Base-by-base conservation (phyloP, 1,140 invertebrate species). In the Drosophila micromelanica region DNA sequence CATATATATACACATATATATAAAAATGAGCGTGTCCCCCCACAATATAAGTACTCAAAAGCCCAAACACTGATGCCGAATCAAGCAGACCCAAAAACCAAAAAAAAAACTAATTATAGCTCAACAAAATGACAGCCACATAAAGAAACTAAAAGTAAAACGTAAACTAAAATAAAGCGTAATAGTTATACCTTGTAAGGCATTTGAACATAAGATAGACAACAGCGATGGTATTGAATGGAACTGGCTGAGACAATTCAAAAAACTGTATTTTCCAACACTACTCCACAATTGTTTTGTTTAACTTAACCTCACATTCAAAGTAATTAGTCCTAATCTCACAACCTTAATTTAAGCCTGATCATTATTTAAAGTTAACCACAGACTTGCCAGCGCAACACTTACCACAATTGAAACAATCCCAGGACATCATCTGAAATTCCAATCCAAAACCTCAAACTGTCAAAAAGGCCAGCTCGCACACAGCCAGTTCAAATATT, bases 141-240 rank as follows among this genome's bases (percentile, higher is more conserved):
- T 49, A 52, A 76, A 69, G 40, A 62, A 71, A 76, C 15, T 65
- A 76, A 67, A 65, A 46, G 32, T 69, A 69, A 56, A 55, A 38
- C 57, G 51, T 70, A 73, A 71, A 45, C 60, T 80, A 73, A 64
- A 56, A 43, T 67, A 75, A 75, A 71, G 45, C 68, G 46, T 75
- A 64, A 48, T 60, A 54, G 42, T 49, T 54, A 61, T 73, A 76
- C 51, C 30, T 23, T 43, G 27, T 65, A 76, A 65, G 68, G 38
- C 73, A 74, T 56, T 85, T 54, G 68, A 85, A 73, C 59, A 61
- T 85, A 77, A 76, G 80, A 49, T 62, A 65, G 15, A 61, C 15
- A 78, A 78, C 62, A 76, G 12, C 20, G 32, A 60, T 46, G 51
- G 75, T 42, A 40, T 56, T 27, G 80, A 61, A 52, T 57, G 78